phyloP scores from a whole-genome alignment of 1,140 invertebrate species.

The Phenacoccus solenopsis region DNA sequence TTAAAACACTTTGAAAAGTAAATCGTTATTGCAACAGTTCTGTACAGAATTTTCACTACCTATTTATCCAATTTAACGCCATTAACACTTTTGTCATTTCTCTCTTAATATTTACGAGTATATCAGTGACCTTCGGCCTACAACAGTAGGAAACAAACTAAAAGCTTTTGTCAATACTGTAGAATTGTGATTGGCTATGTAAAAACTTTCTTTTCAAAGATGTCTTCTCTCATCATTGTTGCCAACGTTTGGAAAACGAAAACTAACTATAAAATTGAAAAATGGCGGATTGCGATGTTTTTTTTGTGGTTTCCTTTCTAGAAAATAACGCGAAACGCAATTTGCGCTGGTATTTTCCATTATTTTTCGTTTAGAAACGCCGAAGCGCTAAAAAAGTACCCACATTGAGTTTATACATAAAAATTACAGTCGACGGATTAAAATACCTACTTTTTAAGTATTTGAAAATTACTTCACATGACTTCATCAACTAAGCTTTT shows the following conservation, averaged over 20 bases:
- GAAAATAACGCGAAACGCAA: too few relatives aligned
- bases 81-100: constrained; percentile 14
- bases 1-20: background rate
- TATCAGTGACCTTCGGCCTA: constrained; percentile 23
- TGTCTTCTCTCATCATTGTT: constrained; percentile 19
- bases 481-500: too few relatives aligned
- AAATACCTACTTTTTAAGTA: too few relatives aligned
- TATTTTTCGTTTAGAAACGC: too few relatives aligned
- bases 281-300: background rate
- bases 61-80: constrained; percentile 16
- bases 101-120: constrained; percentile 11
- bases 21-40: background rate
- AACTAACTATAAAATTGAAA: too few relatives aligned
- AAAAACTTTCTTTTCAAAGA: constrained; percentile 22
- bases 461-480: too few relatives aligned
- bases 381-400: too few relatives aligned
- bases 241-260: constrained; percentile 4
- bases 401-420: too few relatives aligned
- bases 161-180: constrained; percentile 24
- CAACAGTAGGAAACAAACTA: constrained; percentile 23
- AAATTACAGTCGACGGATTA: too few relatives aligned
- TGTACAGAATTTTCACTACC: constrained; percentile 1
- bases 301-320: background rate
- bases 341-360: too few relatives aligned
- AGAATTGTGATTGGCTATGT: constrained; percentile 23